phyloP scores from a whole-genome alignment of 2,113 vertebrate genomes.

The Tragelaphus imberbis region DNA sequence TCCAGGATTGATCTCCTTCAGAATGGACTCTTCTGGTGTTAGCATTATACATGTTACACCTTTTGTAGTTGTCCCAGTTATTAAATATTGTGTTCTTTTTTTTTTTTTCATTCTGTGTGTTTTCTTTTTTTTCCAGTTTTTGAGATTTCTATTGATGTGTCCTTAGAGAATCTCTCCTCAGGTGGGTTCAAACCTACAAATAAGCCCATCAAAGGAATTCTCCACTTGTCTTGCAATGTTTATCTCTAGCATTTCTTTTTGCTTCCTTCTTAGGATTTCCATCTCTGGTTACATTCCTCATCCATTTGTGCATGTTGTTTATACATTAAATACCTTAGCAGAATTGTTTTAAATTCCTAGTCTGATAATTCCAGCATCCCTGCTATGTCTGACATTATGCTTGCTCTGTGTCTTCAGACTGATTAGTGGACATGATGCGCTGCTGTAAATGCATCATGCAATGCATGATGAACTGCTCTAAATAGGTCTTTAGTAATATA shows the following conservation, averaged over 20 bases:
- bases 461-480: background rate
- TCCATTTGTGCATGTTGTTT: background rate
- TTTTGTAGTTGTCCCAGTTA: background rate
- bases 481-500: background rate
- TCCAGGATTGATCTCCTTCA: too few relatives aligned
- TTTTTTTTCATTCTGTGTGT: background rate
- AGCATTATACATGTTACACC: background rate
- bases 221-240: background rate
- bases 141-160: too few relatives aligned
- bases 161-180: background rate
- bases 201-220: background rate
- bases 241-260: background rate
- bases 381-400: background rate
- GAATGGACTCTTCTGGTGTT: background rate
- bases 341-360: background rate
- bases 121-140: too few relatives aligned
- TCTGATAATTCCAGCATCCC: background rate
- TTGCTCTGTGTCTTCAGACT: background rate
- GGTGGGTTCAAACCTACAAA: background rate
- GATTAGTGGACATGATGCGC: background rate
- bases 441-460: background rate
- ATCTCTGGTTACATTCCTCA: background rate
- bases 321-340: background rate
- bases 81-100: background rate
- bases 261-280: background rate